phyloP scores from a whole-genome alignment of 2,888 invertebrate species.

The Clivina fossor region DNA sequence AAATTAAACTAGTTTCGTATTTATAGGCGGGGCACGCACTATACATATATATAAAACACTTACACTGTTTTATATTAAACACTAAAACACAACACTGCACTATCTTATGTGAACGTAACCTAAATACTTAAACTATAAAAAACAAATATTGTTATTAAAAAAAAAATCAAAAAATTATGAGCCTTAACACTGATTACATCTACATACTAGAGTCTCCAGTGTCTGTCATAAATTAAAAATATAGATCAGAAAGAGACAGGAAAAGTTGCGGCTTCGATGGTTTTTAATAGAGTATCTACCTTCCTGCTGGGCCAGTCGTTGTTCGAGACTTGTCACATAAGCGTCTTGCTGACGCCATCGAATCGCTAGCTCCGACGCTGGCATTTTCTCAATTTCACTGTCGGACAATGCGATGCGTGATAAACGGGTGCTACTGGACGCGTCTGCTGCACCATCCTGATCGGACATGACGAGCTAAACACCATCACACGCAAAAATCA shows the following conservation, averaged over 20 bases:
- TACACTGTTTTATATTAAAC: no score
- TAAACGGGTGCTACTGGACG: conserved; percentile 57
- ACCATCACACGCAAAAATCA: neutral
- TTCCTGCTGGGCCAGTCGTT: conserved; percentile 74
- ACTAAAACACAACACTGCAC: no score
- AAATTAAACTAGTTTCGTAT: no score
- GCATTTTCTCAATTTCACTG: conserved; percentile 65
- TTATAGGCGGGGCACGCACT: no score
- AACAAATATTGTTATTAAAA: no score
- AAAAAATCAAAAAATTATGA: no score
- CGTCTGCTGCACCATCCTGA: conserved; percentile 36
- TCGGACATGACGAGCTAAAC: conserved; percentile 31
- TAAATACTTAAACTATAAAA: no score
- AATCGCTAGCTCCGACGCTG: conserved; percentile 66
- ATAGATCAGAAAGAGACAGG: conserved; percentile 16
- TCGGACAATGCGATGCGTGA: conserved; percentile 65
- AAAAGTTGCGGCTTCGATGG: conserved; percentile 32
- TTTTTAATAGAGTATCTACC: conserved; percentile 61
- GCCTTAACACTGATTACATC: conserved; percentile 34
- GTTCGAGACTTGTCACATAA: conserved; percentile 74
- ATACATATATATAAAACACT: no score
- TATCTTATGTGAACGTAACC: no score
- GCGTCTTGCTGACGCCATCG: conserved; percentile 76
- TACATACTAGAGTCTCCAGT: conserved; percentile 34
- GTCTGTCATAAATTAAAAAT: conserved; percentile 29